phyloP scores from a whole-genome alignment of 2,113 vertebrate genomes.

The Mola mola region DNA sequence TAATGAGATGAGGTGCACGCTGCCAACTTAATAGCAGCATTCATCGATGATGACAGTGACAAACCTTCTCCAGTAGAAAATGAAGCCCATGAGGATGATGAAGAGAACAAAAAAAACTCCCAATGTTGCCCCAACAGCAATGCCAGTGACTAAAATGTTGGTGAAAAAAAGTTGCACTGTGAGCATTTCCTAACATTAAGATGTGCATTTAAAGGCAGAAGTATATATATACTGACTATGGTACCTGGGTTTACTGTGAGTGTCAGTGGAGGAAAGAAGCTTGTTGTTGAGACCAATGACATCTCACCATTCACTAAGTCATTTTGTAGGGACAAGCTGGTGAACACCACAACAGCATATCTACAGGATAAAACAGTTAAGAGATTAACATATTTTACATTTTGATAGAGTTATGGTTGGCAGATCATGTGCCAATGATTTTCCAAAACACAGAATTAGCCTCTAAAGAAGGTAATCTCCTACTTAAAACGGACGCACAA shows the following conservation, averaged over 20 bases:
- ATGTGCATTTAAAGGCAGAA: neutral
- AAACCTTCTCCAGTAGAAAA: conserved; percentile 87
- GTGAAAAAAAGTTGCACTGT: neutral
- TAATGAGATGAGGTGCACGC: neutral
- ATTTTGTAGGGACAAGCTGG: neutral
- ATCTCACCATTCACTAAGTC: rapidly evolving
- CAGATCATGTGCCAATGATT: neutral
- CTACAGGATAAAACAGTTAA: conserved; percentile 37
- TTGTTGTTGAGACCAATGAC: conserved; percentile 24
- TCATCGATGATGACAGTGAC: neutral
- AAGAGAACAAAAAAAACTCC: conserved; percentile 77
- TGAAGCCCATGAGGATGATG: conserved; percentile 63
- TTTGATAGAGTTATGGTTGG: neutral
- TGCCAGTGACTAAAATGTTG: conserved; percentile 69
- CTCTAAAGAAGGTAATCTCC: neutral
- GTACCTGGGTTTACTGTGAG: conserved; percentile 61
- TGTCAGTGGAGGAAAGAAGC: rapidly evolving
- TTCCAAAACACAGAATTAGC: neutral
- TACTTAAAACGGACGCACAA: neutral
- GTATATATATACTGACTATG: neutral
- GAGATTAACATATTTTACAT: neutral
- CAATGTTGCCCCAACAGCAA: conserved; percentile 82
- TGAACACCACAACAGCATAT: conserved; percentile 65
- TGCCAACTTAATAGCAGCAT: neutral
- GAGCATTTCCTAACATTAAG: neutral